These are phyloP conservation scores for Timandra comae DNA, from an alignment of 2,888 invertebrate genomes.

Conservation along the genomic window DNA sequence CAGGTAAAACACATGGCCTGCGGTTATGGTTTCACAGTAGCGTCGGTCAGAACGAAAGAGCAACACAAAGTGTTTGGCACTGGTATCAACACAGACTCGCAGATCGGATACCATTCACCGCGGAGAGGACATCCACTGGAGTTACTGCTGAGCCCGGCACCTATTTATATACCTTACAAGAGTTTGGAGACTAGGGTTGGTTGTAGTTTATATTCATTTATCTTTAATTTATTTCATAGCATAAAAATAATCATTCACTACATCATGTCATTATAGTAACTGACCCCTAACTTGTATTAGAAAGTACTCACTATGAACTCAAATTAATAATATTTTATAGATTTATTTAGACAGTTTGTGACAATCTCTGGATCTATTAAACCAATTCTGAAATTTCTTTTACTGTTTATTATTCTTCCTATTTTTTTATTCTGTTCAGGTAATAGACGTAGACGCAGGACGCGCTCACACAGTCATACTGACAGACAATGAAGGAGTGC, in stretches of 20 bases:
- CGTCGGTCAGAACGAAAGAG: constrained; percentile 80
- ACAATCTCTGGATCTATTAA: no score
- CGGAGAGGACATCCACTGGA: constrained; percentile 80
- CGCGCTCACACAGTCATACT: constrained; percentile 90
- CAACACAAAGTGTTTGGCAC: constrained; percentile 87
- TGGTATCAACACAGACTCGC: constrained; percentile 95
- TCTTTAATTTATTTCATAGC: background rate
- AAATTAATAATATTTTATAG: no score
- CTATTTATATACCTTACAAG: constrained; percentile 81
- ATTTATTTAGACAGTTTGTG: no score
- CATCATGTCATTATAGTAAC: no score
- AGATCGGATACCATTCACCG: constrained; percentile 85
- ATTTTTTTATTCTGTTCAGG: no score
- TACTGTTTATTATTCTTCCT: no score
- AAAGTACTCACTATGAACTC: no score
- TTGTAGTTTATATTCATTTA: background rate
- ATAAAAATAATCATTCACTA: no score
- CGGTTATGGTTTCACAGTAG: constrained; percentile 94
- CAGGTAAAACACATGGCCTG: constrained; percentile 83
- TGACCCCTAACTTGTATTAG: no score
- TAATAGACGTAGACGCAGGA: constrained; percentile 83
- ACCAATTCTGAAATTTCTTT: no score
- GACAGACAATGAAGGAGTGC: constrained; percentile 87
- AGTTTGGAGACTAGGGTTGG: constrained; percentile 72
- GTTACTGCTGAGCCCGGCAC: constrained; percentile 82